Conservation (phyloP, 2,888 invertebrate genomes). For the Eristalis tenax region DNA sequence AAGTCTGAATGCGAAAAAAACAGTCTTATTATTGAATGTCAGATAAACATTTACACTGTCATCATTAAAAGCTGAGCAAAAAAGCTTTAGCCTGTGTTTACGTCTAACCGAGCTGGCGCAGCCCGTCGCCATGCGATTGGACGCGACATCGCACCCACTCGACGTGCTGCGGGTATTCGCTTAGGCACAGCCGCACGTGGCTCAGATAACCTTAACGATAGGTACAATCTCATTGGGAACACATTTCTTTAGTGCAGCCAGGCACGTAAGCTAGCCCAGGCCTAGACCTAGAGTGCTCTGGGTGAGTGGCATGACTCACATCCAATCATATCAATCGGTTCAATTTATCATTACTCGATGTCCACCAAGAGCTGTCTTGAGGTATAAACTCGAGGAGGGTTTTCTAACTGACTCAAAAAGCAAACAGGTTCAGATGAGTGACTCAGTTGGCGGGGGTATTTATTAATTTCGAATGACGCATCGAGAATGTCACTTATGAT, state of each 20-base stretch:
- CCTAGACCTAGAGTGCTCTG: background rate
- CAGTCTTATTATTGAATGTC: background rate
- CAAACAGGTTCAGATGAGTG: background rate
- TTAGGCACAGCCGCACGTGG: background rate
- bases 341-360: background rate
- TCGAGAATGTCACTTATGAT: background rate
- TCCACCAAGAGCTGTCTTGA: background rate
- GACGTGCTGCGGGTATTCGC: background rate
- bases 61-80: background rate
- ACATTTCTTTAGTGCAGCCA: background rate
- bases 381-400: background rate
- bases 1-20: background rate
- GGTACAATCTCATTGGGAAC: background rate
- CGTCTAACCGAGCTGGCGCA: too few species aligned
- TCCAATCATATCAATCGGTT: background rate
- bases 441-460: background rate
- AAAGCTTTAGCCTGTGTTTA: background rate
- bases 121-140: background rate
- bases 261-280: background rate
- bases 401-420: background rate
- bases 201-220: background rate
- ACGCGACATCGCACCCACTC: background rate
- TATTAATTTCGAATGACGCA: background rate
- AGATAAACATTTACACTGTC: background rate
- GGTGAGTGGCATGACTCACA: background rate